Conservation (phyloP, 1,140 invertebrate genomes). For the Micrasema minimum region DNA sequence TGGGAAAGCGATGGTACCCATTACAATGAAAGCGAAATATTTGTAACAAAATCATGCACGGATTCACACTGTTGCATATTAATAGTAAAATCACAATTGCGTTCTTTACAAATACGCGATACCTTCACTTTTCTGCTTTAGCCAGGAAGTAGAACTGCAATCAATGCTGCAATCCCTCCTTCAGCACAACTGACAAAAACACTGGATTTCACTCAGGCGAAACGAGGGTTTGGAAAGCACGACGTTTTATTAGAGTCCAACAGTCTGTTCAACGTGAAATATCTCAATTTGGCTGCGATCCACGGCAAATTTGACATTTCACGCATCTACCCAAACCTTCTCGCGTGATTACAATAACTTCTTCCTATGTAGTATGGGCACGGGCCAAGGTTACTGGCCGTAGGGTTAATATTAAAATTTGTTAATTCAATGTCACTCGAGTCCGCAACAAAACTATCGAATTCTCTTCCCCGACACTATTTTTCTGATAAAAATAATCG, state of each 20-base stretch:
- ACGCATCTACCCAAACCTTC: conserved; percentile 40
- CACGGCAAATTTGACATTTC: conserved; percentile 46
- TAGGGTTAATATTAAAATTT: conserved; percentile 1
- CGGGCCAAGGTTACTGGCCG: conserved; percentile 37
- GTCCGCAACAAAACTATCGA: not conserved
- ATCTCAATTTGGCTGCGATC: conserved; percentile 44
- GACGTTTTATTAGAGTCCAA: conserved; percentile 23
- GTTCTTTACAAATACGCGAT: conserved; percentile 33
- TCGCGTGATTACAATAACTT: conserved; percentile 44
- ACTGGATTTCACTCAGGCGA: conserved; percentile 35
- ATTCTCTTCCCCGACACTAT: conserved; percentile 6
- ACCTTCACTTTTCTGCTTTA: conserved; percentile 44
- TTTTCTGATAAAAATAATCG: conserved; percentile 14
- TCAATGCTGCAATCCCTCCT: not conserved
- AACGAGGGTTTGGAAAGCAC: conserved; percentile 23
- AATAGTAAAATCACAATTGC: conserved; percentile 40
- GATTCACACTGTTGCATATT: conserved; percentile 46
- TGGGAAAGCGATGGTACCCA: conserved; percentile 13
- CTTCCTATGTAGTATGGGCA: conserved; percentile 39
- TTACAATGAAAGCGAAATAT: conserved; percentile 42
- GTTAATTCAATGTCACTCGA: conserved; percentile 4
- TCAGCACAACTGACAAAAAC: conserved; percentile 21
- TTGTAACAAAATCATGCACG: conserved; percentile 42
- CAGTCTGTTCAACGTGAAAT: conserved; percentile 41
- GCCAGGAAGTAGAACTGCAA: conserved; percentile 34